A percentile compares a stretch with the other conserved stretches of the same genome.
Evolutionary conservation across 1,140 invertebrate species (phyloP).

Genomic region (Contarinia nasturtii): DNA sequence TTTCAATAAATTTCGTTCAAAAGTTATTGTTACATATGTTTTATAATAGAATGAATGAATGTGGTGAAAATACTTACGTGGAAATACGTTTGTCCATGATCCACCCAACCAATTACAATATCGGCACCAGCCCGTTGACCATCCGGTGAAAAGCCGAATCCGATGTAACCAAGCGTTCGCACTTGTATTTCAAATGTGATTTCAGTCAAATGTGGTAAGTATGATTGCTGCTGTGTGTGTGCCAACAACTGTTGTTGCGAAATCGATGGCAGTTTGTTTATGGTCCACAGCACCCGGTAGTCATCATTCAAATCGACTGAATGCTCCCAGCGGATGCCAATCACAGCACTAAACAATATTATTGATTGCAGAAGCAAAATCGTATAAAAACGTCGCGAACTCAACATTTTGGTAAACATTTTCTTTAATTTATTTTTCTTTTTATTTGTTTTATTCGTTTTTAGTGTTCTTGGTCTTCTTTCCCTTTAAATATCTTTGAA

Average conservation of each 20-base stretch:
- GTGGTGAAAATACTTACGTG: slow-evolving; percentile 26
- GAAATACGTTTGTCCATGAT: slow-evolving; percentile 36
- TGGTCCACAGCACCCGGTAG: slow-evolving; percentile 2
- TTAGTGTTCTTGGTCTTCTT: too few species aligned
- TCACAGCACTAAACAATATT: slow-evolving; percentile 1
- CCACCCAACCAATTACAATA: slow-evolving; percentile 44
- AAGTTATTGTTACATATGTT: too few species aligned
- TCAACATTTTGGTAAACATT: too few species aligned
- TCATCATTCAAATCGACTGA: slow-evolving; percentile 2
- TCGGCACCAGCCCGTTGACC: slow-evolving; percentile 38
- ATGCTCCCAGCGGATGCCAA: slow-evolving; percentile 2
- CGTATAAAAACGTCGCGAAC: too few species aligned
- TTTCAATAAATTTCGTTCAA: too few species aligned
- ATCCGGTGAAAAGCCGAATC: slow-evolving; percentile 41
- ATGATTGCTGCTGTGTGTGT: slow-evolving; percentile 18
- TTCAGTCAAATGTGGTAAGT: slow-evolving; percentile 7
- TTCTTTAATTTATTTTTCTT: too few species aligned
- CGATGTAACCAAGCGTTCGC: slow-evolving; percentile 40
- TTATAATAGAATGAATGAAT: background rate
- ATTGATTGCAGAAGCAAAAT: too few species aligned
- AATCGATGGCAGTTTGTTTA: background rate
- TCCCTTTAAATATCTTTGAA: too few species aligned
- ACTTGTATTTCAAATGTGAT: slow-evolving; percentile 43
- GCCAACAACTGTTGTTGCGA: slow-evolving; percentile 5
- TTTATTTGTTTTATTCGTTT: too few species aligned